Base-by-base conservation (phyloP, 2,113 vertebrate genomes). In the Leucoraja erinaceus region DNA sequence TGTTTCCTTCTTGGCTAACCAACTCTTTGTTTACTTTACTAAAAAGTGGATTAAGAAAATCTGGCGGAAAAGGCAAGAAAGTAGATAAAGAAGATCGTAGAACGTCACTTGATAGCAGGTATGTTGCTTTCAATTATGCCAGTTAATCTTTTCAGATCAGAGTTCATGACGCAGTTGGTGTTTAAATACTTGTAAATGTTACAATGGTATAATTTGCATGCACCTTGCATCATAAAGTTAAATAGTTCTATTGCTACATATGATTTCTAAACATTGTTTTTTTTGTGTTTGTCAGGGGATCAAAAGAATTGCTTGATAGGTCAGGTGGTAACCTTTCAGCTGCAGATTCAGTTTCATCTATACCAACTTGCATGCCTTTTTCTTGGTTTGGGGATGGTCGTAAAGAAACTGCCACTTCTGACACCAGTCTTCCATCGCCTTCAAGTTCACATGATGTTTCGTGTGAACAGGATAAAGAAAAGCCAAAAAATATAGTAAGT, bases 301-400 rank as follows among this genome's bases (percentile, higher is more conserved):
- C 98, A 0, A 95, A 97, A 11, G 98, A 98, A 93, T 94, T 98
- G 93, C 94, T 98, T 94, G 97, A 98, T 66, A 97, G 98, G 84
- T 96, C 96, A 76, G 97, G 96, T 93, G 97, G 97, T 93, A 97
- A 97, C 93, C 92, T 97, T 0, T 98, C 97, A 70, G 97, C 97
- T 11, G 97, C 98, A 5, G 98, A 98, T 86, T 98, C 98, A 0
- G 96, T 98, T 95, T 97, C 97, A 2, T 97, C 98, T 93, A 97
- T 96, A 94, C 98, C 97, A 14, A 98, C 97, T 78, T 98, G 98
- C 92, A 98, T 98, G 97, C 97, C 98, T 91, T 98, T 98, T 95
- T 98, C 97, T 94, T 98, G 98, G 98, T 98, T 98, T 94, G 97
- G 98, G 93, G 98, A 98, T 94, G 97, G 97, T 94, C 97, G 98